phyloP scores from a whole-genome alignment of 2,888 invertebrate species.

The Drosophila subquinaria region DNA sequence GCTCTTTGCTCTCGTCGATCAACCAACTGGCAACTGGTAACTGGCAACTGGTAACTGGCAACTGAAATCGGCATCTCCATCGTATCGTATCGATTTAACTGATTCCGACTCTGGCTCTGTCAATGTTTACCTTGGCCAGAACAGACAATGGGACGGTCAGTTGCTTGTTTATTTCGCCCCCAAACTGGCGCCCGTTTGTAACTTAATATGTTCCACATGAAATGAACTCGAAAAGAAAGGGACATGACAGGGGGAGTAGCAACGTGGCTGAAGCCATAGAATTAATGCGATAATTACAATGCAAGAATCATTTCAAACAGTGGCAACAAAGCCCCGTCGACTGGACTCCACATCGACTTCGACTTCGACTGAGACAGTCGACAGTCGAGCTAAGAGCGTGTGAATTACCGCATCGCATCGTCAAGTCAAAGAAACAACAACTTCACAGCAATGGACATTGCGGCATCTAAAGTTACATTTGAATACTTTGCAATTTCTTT shows the following conservation, averaged over 20 bases:
- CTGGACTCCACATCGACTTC: conserved; percentile 2
- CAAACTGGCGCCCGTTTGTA: conserved; percentile 60
- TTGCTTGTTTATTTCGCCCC: conserved; percentile 13
- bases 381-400: conserved; percentile 41
- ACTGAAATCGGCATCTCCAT: conserved; percentile 29
- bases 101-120: conserved; percentile 29
- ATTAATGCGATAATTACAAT: conserved; percentile 79
- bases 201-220: conserved; percentile 50
- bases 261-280: conserved; percentile 73
- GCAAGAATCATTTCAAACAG: conserved; percentile 65
- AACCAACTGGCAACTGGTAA: conserved; percentile 18
- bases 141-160: conserved; percentile 19
- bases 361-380: conserved; percentile 8
- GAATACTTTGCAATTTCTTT: not conserved
- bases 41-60: conserved; percentile 6
- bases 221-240: not conserved
- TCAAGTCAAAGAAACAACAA: conserved; percentile 38
- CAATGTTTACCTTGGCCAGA: conserved; percentile 25
- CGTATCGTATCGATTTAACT: conserved; percentile 20
- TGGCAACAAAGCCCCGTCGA: conserved; percentile 24
- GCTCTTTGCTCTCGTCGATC: conserved; percentile 41
- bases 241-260: conserved; percentile 2
- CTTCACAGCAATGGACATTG: conserved; percentile 38
- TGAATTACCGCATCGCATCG: conserved; percentile 63
- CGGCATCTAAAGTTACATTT: conserved; percentile 49